Conservation (phyloP, 35 echinoderm and acorn worm genomes). For the Patiria miniata region DNA sequence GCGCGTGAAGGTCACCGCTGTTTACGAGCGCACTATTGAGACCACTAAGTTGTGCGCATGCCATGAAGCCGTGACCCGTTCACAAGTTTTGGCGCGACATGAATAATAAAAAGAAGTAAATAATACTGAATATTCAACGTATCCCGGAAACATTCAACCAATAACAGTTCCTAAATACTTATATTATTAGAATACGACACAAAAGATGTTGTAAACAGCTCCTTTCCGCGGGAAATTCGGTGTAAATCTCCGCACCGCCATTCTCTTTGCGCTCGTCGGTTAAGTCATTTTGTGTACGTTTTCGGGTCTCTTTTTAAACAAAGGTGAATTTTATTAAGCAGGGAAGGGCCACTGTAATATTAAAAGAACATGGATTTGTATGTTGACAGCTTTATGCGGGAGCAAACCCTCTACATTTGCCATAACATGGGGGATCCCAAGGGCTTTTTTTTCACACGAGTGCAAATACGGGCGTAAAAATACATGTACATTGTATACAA, state of each 20-base stretch:
- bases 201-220: neutral
- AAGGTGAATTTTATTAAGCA: neutral
- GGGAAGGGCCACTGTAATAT: neutral
- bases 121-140: neutral
- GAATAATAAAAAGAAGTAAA: neutral
- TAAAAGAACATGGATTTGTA: neutral
- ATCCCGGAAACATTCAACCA: neutral
- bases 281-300: neutral
- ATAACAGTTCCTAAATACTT: neutral
- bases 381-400: neutral
- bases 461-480: neutral
- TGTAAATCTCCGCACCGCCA: neutral
- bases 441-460: neutral
- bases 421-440: neutral
- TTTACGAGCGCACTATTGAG: too few relatives aligned
- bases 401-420: neutral
- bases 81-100: neutral
- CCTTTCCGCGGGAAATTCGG: neutral
- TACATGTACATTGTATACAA: neutral
- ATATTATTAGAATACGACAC: neutral
- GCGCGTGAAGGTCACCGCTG: too few relatives aligned
- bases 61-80: neutral
- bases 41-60: neutral
- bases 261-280: neutral
- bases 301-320: neutral